These are phyloP conservation scores for Drosophila pachea DNA, from an alignment of 1,140 invertebrate genomes.

Conservation along the genomic window DNA sequence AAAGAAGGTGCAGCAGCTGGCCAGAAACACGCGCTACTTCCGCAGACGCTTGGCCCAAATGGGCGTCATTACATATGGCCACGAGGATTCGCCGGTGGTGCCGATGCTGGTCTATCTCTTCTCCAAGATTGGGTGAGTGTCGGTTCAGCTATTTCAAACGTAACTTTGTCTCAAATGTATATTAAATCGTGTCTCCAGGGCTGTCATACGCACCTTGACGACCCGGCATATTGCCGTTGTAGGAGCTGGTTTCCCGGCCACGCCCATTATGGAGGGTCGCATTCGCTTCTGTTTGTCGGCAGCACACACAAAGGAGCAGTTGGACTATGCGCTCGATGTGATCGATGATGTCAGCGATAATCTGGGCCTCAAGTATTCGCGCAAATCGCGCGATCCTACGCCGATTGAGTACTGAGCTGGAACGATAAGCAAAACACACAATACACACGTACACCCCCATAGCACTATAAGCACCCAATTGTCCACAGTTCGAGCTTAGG, in stretches of 20 bases:
- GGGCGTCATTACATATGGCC: constrained; percentile 97
- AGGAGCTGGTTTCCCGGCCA: constrained; percentile 98
- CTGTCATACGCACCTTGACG: constrained; percentile 91
- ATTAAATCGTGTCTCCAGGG: constrained; percentile 80
- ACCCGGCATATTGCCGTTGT: constrained; percentile 93
- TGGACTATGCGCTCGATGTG: constrained; percentile 90
- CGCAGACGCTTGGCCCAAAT: constrained; percentile 91
- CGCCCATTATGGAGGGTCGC: constrained; percentile 95
- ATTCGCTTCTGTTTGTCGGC: constrained; percentile 98
- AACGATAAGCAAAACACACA: background rate
- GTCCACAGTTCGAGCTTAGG: constrained; percentile 5
- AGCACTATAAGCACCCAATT: constrained; percentile 15
- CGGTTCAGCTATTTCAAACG: background rate
- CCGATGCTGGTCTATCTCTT: constrained; percentile 96
- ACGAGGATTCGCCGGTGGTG: constrained; percentile 97
- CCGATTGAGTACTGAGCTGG: constrained; percentile 81
- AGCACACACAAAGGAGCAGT: constrained; percentile 95
- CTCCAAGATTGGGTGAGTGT: constrained; percentile 90
- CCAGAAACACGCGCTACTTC: constrained; percentile 93
- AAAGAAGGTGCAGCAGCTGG: constrained; percentile 86
- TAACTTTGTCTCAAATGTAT: background rate
- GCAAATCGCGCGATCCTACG: constrained; percentile 81
- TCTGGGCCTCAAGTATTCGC: constrained; percentile 87
- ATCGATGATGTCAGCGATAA: constrained; percentile 86
- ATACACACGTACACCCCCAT: constrained; percentile 7